Conservation (phyloP, 2,797 vertebrate species). For the Cuculus canorus region DNA sequence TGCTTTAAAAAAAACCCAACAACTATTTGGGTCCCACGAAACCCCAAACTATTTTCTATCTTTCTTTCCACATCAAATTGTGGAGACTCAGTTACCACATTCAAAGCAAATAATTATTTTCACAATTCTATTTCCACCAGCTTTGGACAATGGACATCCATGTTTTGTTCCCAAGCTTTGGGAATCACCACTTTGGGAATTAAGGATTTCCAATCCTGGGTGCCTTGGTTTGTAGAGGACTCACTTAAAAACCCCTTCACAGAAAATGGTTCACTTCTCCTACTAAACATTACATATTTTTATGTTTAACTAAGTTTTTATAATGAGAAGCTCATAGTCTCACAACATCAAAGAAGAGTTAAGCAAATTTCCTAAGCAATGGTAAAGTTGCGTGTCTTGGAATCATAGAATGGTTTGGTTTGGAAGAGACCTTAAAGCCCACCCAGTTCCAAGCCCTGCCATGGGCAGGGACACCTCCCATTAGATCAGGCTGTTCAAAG, state of each 20-base stretch:
- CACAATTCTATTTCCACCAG: background rate
- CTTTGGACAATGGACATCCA: background rate
- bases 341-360: background rate
- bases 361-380: background rate
- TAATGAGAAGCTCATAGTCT: background rate
- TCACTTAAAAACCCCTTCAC: background rate
- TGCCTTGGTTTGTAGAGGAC: background rate
- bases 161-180: background rate
- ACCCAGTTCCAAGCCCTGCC: no score
- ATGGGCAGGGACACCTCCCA: no score
- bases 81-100: background rate
- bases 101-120: background rate
- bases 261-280: background rate
- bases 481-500: no score
- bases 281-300: background rate
- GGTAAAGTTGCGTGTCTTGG: background rate
- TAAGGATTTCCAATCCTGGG: background rate
- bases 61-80: background rate
- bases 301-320: background rate
- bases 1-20: background rate
- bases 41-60: background rate
- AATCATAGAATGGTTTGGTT: no score
- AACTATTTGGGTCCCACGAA: background rate
- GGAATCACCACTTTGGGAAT: background rate
- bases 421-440: no score